Conservation (phyloP, 2,113 vertebrate genomes). For the Pygoscelis adeliae region DNA sequence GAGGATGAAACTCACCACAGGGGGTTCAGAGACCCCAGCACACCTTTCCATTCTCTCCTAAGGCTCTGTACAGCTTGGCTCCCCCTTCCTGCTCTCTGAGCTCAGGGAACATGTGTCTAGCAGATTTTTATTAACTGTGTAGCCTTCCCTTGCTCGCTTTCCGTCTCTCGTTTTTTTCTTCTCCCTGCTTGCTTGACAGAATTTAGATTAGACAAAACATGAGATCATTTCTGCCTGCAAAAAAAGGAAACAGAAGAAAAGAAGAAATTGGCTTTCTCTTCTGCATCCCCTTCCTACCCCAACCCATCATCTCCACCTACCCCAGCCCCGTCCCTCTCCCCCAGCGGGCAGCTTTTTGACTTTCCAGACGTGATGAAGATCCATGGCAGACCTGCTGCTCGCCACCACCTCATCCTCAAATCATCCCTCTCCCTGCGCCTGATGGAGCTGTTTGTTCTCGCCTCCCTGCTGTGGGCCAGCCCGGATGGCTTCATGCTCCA, state of each 20-base stretch:
- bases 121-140: constrained; percentile 78
- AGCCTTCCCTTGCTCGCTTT: constrained; percentile 12
- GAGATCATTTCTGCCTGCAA: constrained; percentile 76
- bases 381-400: neutral
- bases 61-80: neutral
- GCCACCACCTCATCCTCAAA: neutral
- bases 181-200: constrained; percentile 79
- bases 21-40: neutral
- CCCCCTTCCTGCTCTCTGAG: constrained; percentile 46
- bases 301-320: neutral
- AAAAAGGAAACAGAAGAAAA: constrained; percentile 11
- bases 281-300: neutral
- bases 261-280: neutral
- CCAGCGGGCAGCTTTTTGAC: neutral
- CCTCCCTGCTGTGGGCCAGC: neutral
- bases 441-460: neutral
- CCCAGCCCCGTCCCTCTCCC: neutral
- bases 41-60: neutral
- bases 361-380: neutral
- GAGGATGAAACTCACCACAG: neutral
- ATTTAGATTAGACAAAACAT: constrained; percentile 84
- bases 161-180: neutral
- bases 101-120: constrained; percentile 78
- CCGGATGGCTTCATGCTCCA: fast-evolving
- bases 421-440: neutral